Conservation (phyloP, 2,888 invertebrate species). For the Automeris io region DNA sequence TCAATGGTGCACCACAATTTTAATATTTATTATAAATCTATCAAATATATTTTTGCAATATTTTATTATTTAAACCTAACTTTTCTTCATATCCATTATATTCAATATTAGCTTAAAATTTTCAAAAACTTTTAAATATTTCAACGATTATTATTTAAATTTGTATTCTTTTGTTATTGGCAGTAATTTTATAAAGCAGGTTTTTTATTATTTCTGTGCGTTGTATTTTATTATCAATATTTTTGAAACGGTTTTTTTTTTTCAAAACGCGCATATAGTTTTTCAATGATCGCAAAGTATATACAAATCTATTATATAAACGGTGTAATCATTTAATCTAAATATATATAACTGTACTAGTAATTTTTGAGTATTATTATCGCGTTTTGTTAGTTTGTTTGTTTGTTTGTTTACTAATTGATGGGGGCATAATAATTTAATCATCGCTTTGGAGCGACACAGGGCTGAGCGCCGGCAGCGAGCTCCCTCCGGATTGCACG, state of each 20-base stretch:
- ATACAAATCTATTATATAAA: background rate
- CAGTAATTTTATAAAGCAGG: background rate
- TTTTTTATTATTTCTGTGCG: background rate
- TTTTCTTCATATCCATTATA: slow-evolving; percentile 47
- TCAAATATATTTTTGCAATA: slow-evolving; percentile 49
- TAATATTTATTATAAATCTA: slow-evolving; percentile 44
- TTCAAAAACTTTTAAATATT: too few species aligned
- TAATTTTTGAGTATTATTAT: slow-evolving; percentile 3
- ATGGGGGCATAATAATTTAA: slow-evolving; percentile 37
- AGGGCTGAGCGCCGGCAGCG: slow-evolving; percentile 72
- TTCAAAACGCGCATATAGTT: background rate
- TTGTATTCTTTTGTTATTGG: background rate
- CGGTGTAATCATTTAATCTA: background rate
- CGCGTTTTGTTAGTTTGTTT: slow-evolving; percentile 17
- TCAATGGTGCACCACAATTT: slow-evolving; percentile 69
- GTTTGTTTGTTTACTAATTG: slow-evolving; percentile 2
- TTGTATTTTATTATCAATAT: background rate
- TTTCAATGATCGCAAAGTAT: background rate
- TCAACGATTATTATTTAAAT: background rate
- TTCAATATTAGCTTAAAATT: slow-evolving; percentile 22
- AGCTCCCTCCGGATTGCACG: slow-evolving; percentile 74
- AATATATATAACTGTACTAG: background rate
- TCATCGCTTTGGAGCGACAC: slow-evolving; percentile 75
- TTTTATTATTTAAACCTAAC: slow-evolving; percentile 28
- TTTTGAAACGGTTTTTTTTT: slow-evolving; percentile 15